These are phyloP conservation scores for Mastomys coucha DNA, from an alignment of 2,113 vertebrate species.

Conservation along the genomic window DNA sequence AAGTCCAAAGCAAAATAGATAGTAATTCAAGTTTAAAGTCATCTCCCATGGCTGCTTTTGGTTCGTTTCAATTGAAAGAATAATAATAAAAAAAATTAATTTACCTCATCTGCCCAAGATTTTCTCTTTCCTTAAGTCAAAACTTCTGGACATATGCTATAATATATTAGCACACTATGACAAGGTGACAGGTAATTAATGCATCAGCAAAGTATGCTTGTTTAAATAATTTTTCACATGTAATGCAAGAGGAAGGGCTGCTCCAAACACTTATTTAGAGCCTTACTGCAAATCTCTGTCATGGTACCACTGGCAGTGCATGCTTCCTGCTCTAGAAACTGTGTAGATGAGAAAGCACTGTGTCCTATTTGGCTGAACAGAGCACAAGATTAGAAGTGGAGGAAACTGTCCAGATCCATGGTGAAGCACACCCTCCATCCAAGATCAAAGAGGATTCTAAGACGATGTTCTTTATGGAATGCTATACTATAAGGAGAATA, in stretches of 20 bases:
- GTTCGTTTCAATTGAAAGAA: neutral
- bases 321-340: neutral
- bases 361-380: neutral
- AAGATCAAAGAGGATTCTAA: neutral
- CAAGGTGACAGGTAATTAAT: neutral
- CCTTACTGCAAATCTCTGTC: neutral
- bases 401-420: neutral
- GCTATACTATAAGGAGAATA: neutral
- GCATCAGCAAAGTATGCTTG: rapidly evolving
- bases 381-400: neutral
- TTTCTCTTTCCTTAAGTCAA: neutral
- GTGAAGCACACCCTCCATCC: neutral
- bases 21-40: neutral
- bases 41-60: neutral
- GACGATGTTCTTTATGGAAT: neutral
- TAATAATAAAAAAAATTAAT: neutral
- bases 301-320: neutral
- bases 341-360: neutral
- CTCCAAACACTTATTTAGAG: neutral
- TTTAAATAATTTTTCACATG: neutral
- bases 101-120: neutral
- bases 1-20: neutral
- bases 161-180: rapidly evolving
- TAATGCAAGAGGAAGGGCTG: neutral
- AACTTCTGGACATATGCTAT: neutral